Conservation (phyloP, 2,797 vertebrate genomes). For the Peromyscus attwateri region DNA sequence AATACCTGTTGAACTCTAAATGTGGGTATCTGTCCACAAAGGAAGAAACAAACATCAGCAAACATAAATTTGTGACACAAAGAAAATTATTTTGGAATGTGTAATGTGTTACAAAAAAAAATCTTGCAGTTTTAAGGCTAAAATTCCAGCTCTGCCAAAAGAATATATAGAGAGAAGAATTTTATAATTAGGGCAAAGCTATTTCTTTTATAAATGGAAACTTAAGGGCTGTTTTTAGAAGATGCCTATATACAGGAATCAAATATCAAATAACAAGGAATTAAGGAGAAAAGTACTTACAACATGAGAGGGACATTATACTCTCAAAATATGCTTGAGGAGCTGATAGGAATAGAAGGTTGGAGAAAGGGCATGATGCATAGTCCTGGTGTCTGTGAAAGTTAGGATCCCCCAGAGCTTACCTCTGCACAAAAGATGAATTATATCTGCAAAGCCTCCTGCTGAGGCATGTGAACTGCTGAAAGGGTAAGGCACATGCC, state of each 20-base stretch:
- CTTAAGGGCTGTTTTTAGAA: background rate
- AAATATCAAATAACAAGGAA: conserved; percentile 47
- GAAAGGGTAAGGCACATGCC: conserved; percentile 33
- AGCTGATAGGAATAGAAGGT: background rate
- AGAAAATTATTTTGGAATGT: conserved; percentile 11
- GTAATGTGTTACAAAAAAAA: background rate
- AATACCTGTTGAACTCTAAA: background rate
- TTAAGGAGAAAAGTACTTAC: conserved; percentile 12
- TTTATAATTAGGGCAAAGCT: background rate
- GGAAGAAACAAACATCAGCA: background rate
- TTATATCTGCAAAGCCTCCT: conserved; percentile 50
- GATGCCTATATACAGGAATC: background rate
- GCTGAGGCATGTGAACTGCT: background rate
- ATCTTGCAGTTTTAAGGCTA: background rate
- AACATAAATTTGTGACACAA: background rate
- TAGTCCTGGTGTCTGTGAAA: conserved; percentile 9
- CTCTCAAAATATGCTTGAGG: background rate
- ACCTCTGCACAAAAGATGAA: conserved; percentile 48
- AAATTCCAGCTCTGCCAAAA: background rate
- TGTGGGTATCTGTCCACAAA: background rate
- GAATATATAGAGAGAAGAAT: background rate
- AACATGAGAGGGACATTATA: background rate
- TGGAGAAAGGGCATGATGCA: background rate
- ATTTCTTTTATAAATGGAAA: background rate
- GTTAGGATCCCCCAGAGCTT: background rate